Evolutionary conservation across 2,113 vertebrate genomes (phyloP).

Genomic region (Labrus mixtus): DNA sequence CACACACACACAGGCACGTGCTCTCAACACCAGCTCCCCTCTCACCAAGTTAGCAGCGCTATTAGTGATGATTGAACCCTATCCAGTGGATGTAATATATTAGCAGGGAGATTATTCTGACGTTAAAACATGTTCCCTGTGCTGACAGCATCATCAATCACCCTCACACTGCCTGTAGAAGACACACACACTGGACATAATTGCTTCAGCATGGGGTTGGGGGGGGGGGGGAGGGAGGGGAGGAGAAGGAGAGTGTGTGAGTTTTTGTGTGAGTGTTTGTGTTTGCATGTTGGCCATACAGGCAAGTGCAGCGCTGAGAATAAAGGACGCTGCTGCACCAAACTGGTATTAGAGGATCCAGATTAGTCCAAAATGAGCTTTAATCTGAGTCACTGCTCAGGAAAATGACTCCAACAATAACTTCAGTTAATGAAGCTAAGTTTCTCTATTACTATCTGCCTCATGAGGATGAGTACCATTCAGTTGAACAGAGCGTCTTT

Average conservation of each 20-base stretch:
- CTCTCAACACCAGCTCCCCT: constrained; percentile 66
- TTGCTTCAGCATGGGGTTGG: constrained; percentile 73
- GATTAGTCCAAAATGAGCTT: constrained; percentile 38
- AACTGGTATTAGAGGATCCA: constrained; percentile 41
- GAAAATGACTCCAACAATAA: constrained; percentile 27
- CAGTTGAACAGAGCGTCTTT: constrained; percentile 22
- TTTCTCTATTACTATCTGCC: constrained; percentile 1
- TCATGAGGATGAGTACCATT: neutral
- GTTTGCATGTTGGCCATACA: constrained; percentile 55
- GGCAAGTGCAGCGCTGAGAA: constrained; percentile 43
- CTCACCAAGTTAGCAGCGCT: constrained; percentile 81
- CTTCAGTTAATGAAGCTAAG: constrained; percentile 28
- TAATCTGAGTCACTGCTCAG: constrained; percentile 40
- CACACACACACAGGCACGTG: constrained; percentile 62
- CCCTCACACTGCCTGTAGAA: constrained; percentile 81
- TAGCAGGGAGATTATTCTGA: constrained; percentile 86
- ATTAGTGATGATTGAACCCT: constrained; percentile 84
- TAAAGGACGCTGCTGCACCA: constrained; percentile 13
- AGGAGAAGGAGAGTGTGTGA: constrained; percentile 39
- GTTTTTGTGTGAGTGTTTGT: constrained; percentile 53
- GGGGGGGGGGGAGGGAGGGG: constrained; percentile 23
- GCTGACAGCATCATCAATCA: constrained; percentile 86
- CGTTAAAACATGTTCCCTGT: constrained; percentile 82
- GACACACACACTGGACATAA: constrained; percentile 73
- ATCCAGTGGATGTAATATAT: constrained; percentile 86